These are phyloP conservation scores for Drosophila elegans DNA, from an alignment of 1,140 invertebrate species.

Conservation along the genomic window DNA sequence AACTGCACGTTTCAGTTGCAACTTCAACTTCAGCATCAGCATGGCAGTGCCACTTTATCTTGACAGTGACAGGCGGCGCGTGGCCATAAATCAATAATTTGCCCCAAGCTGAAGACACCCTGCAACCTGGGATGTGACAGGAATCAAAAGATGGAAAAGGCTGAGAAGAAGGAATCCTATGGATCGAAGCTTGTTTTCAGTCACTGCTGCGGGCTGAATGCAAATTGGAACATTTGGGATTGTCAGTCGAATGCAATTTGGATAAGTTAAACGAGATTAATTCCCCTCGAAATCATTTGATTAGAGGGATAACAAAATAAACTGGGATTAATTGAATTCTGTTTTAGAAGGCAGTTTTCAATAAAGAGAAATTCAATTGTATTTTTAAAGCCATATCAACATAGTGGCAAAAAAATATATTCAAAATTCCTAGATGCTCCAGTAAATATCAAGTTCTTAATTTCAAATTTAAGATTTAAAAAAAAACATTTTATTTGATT, in stretches of 20 bases:
- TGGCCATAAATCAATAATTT: conserved; percentile 72
- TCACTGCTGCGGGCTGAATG: conserved; percentile 25
- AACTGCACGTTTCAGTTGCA: conserved; percentile 28
- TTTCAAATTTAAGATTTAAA: no score
- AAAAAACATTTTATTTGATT: no score
- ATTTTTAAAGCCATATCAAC: no score
- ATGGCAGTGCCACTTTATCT: conserved; percentile 44
- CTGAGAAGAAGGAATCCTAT: conserved; percentile 2
- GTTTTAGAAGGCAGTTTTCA: neutral
- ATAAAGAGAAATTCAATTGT: no score
- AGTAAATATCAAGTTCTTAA: no score
- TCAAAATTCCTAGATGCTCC: no score
- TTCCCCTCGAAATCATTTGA: neutral
- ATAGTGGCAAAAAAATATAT: no score
- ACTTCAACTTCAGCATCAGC: conserved; percentile 27
- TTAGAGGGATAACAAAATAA: neutral
- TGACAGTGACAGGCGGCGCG: conserved; percentile 66
- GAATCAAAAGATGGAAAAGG: conserved; percentile 30
- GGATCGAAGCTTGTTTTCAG: conserved; percentile 26
- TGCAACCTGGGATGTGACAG: conserved; percentile 44
- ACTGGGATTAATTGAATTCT: conserved; percentile 7
- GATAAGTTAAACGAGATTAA: conserved; percentile 6
- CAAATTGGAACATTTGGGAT: conserved; percentile 34
- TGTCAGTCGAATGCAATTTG: conserved; percentile 23
- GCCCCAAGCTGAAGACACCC: conserved; percentile 42